Conservation (phyloP, 2,113 vertebrate genomes). For the Enhydra lutris region DNA sequence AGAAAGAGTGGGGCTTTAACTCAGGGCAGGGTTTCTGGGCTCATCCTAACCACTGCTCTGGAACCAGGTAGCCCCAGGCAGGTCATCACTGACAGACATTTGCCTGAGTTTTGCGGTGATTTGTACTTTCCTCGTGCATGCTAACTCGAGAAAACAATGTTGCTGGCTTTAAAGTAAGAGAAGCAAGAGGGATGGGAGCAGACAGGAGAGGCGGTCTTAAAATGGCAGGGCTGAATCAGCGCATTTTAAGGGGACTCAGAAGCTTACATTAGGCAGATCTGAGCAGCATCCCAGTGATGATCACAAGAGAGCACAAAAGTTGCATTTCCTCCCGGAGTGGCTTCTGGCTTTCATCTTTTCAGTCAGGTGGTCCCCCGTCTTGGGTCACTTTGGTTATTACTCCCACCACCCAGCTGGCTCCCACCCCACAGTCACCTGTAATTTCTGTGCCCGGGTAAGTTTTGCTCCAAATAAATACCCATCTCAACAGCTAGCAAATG, state of each 20-base stretch:
- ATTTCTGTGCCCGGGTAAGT: background rate
- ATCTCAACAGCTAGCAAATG: background rate
- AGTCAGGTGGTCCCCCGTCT: background rate
- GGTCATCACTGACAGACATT: background rate
- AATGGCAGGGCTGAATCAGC: background rate
- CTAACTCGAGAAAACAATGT: background rate
- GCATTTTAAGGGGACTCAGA: background rate
- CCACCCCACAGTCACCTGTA: no score
- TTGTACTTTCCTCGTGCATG: background rate
- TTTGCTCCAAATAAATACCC: background rate
- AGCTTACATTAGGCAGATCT: background rate
- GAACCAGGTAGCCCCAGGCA: background rate
- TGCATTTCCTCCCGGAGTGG: background rate
- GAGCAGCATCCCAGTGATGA: background rate
- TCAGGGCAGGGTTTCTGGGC: background rate
- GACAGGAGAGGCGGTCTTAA: background rate
- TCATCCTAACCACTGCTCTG: background rate
- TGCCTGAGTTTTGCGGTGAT: background rate
- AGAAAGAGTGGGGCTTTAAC: background rate
- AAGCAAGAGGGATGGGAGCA: background rate
- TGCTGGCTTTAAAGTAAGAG: background rate
- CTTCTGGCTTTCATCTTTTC: background rate
- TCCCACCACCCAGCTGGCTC: background rate
- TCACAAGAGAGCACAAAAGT: background rate
- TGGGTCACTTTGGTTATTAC: background rate